A percentile compares a stretch with the other conserved stretches of the same genome.
These are phyloP conservation scores for Myopa tessellatipennis DNA, from an alignment of 2,888 invertebrate species.

Conservation along the genomic window DNA sequence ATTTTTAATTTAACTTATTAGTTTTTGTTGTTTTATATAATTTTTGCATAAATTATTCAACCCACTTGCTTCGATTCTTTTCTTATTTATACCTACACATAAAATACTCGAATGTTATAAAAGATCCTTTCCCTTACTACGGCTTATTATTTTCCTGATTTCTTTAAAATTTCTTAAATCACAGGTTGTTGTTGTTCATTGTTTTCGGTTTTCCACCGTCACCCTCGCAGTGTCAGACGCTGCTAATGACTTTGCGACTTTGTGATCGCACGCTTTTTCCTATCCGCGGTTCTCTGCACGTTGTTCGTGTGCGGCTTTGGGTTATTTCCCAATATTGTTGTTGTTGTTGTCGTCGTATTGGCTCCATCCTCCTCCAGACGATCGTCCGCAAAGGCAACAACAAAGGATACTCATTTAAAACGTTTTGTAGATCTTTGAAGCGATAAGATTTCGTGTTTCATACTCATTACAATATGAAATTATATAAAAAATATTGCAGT, in stretches of 20 bases:
- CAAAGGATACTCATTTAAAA: constrained; percentile 38
- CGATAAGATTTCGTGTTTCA: constrained; percentile 28
- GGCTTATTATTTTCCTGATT: neutral
- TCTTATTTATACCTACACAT: neutral
- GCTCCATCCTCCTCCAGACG: neutral
- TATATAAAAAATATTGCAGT: constrained; percentile 12
- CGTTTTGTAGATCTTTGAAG: constrained; percentile 32
- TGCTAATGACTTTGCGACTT: constrained; percentile 35
- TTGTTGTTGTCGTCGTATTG: constrained; percentile 6
- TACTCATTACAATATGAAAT: constrained; percentile 24
- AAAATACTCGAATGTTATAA: no score
- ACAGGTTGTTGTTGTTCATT: neutral
- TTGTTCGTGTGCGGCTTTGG: constrained; percentile 19
- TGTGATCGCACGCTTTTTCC: neutral
- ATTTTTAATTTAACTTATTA: constrained; percentile 46
- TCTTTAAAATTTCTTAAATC: neutral
- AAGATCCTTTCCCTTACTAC: neutral
- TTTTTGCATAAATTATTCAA: constrained; percentile 29
- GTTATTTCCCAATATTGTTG: neutral
- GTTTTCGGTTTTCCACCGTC: neutral
- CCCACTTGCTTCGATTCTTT: neutral
- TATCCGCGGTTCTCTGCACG: neutral
- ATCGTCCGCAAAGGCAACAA: constrained; percentile 13
- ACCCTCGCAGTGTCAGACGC: constrained; percentile 1
- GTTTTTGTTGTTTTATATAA: constrained; percentile 40